Evolutionary conservation across 1,140 invertebrate genomes (phyloP).

Genomic region (Penaeus chinensis): DNA sequence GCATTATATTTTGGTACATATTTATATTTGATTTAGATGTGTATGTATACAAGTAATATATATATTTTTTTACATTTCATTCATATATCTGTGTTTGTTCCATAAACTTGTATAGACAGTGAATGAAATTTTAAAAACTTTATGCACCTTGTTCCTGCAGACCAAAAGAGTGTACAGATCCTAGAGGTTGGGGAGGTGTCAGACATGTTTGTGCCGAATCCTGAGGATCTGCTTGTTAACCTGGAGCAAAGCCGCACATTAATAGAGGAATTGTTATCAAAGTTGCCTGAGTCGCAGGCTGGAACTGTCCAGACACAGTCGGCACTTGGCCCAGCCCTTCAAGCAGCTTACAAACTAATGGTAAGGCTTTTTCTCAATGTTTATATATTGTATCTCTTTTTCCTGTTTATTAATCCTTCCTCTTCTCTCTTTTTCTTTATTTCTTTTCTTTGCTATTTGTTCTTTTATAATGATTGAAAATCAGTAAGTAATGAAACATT

Average conservation of each 20-base stretch:
- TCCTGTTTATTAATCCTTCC: neutral
- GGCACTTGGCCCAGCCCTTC: conserved; percentile 91
- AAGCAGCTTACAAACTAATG: conserved; percentile 92
- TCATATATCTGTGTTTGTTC: neutral
- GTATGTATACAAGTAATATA: neutral
- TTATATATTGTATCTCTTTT: neutral
- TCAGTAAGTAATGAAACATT: too few species aligned
- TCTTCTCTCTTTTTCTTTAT: neutral
- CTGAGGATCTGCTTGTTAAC: conserved; percentile 94
- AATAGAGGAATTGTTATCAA: conserved; percentile 82
- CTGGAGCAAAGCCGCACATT: conserved; percentile 85
- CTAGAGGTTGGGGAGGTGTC: conserved; percentile 63
- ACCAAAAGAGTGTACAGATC: conserved; percentile 59
- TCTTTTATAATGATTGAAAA: too few species aligned
- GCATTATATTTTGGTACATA: too few species aligned
- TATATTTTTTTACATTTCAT: neutral
- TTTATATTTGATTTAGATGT: neutral
- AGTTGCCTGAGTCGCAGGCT: conserved; percentile 83
- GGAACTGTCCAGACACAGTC: conserved; percentile 80
- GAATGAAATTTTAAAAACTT: conserved; percentile 27
- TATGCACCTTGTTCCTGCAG: conserved; percentile 28
- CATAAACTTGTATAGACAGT: neutral
- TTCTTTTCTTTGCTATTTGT: neutral
- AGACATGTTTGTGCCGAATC: conserved; percentile 86
- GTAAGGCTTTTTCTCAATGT: conserved; percentile 69